Percentiles rank a stretch among this genome's conserved stretches.
These are phyloP conservation scores for Gymnocheta viridis DNA, from an alignment of 2,888 invertebrate species.

Conservation along the genomic window DNA sequence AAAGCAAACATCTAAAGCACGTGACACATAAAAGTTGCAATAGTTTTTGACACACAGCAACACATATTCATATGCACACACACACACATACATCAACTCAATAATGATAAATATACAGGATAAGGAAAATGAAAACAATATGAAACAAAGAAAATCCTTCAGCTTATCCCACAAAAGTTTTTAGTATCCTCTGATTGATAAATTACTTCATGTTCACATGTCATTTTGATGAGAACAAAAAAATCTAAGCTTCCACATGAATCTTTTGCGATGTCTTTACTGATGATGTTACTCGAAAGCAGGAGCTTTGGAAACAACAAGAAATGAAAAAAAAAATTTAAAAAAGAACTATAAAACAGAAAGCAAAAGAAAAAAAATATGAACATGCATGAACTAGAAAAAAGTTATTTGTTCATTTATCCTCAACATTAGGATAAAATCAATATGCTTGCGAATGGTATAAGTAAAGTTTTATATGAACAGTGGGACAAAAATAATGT, in stretches of 20 bases:
- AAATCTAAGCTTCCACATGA: conserved; percentile 34
- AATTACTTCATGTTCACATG: conserved; percentile 66
- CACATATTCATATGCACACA: neutral
- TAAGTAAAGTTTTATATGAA: neutral
- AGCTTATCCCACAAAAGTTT: conserved; percentile 63
- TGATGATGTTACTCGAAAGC: conserved; percentile 20
- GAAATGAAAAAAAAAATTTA: conserved; percentile 1
- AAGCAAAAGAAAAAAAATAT: conserved; percentile 4
- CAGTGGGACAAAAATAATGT: neutral
- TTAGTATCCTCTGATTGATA: conserved; percentile 65
- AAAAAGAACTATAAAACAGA: conserved; percentile 32
- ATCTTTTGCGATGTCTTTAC: neutral
- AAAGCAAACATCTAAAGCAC: conserved; percentile 48
- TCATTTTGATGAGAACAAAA: conserved; percentile 55
- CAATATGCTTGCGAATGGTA: conserved; percentile 38
- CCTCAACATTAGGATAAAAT: conserved; percentile 52
- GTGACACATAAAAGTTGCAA: conserved; percentile 54
- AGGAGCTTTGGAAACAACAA: conserved; percentile 6
- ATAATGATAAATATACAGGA: conserved; percentile 34
- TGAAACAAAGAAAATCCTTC: conserved; percentile 55
- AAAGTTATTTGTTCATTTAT: conserved; percentile 54
- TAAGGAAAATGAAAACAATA: conserved; percentile 28
- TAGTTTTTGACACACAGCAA: conserved; percentile 21
- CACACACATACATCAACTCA: neutral
- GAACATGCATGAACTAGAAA: conserved; percentile 20